phyloP scores from a whole-genome alignment of 2,113 vertebrate species.

The Donacobius atricapilla region DNA sequence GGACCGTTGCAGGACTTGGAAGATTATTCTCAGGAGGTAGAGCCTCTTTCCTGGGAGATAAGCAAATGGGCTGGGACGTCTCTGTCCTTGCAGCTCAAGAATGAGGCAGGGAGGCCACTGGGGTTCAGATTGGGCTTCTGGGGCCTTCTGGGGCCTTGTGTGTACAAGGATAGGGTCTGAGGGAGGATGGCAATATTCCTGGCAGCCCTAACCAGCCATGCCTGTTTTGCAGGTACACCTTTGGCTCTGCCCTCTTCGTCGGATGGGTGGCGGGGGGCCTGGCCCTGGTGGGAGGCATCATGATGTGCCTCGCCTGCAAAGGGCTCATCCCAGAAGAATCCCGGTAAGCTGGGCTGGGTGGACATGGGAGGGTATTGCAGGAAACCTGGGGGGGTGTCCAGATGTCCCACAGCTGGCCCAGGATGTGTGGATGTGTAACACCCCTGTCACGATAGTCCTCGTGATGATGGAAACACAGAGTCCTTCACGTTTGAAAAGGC shows the following conservation, averaged over 20 bases:
- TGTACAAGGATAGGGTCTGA: neutral
- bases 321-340: conserved; percentile 79
- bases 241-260: conserved; percentile 87
- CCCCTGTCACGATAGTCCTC: accelerated
- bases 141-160: neutral
- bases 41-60: neutral
- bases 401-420: neutral
- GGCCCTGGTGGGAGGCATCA: conserved; percentile 79
- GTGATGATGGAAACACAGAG: neutral
- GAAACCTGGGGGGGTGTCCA: neutral
- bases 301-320: conserved; percentile 88
- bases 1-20: neutral
- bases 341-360: conserved; percentile 67
- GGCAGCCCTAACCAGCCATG: neutral
- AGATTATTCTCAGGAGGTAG: neutral
- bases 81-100: neutral
- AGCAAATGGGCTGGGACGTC: neutral
- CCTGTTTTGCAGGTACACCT: conserved; percentile 82
- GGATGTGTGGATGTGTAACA: neutral
- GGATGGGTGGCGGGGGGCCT: conserved; percentile 89
- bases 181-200: neutral
- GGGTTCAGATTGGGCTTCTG: neutral
- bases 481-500: neutral
- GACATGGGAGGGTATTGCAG: neutral
- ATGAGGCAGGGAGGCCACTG: neutral